Base-by-base conservation (phyloP, 2,888 invertebrate species). In the Noctua pronuba region DNA sequence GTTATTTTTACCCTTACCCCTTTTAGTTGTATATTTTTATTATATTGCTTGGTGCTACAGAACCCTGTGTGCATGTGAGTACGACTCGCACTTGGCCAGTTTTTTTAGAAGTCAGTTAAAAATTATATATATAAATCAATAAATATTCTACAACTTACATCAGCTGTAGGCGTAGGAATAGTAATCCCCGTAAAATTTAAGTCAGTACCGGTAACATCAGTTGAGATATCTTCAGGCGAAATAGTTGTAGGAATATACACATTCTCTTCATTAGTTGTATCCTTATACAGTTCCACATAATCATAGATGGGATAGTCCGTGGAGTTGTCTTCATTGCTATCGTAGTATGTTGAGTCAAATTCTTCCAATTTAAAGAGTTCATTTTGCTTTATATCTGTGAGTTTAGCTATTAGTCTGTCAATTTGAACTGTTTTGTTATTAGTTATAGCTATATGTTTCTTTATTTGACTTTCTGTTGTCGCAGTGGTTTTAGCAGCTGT, bases 261-360 rank as follows among this genome's bases (percentile, higher is more conserved):
- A 35, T 90, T 83, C 64, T 92, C 90, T 88, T 96, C 96, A 79
- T 94, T 94, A 0, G 94, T 95, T 0, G 94, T 95, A 75, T 96
- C 96, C 87, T 95, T 95, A 75, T 95, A 96, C 18, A 95, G 76
- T 16, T 95, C 96, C 72, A 95, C 80, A 79, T 96, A 96, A 84
- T 96, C 95, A 66, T 95, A 90, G 1, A 92, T 90, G 0, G 93
- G 94, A 82, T 96, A 96, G 86, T 96, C 96, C 3, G 95, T 95
- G 0, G 92, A 83, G 81, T 95, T 95, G 6, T 94, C 94, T 31
- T 92, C 92, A 21, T 87, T 84, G 0, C 75, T 76, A 79, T 94
- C 92, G 28, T 93, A 90, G 76, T 92, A 90, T 0, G 79, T 73
- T 6, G 87, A 78, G 13, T 88, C 78, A 41, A 87, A 84, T 41